phyloP scores from a whole-genome alignment of 2,113 vertebrate genomes.

The Thalassarche chlororhynchos region DNA sequence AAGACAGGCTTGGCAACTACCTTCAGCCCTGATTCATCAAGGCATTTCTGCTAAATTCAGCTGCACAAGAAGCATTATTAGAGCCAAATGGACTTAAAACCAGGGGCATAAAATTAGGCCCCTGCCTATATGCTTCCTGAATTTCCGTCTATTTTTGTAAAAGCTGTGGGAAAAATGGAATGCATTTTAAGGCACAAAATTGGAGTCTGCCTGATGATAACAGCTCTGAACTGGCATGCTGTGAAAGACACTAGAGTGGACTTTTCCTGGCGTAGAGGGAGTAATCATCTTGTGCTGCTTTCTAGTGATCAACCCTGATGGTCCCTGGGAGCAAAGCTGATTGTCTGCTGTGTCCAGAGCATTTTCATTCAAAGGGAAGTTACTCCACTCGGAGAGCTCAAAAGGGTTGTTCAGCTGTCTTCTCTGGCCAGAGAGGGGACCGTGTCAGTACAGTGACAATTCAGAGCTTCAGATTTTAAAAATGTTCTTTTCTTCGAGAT shows the following conservation, averaged over 20 bases:
- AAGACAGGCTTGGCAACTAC: not conserved
- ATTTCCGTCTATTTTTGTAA: slow-evolving; percentile 1
- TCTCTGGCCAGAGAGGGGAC: not conserved
- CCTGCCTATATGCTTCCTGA: not conserved
- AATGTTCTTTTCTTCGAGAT: not conserved
- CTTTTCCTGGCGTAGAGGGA: not conserved
- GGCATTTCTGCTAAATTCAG: not conserved
- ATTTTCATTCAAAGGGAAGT: not conserved
- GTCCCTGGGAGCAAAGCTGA: not conserved
- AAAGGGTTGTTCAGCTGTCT: not conserved
- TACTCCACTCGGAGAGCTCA: not conserved
- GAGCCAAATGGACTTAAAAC: not conserved
- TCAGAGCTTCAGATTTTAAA: not conserved
- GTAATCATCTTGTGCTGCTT: slow-evolving; percentile 43
- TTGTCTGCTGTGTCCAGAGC: not conserved
- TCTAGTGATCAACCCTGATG: slow-evolving; percentile 37
- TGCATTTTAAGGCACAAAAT: slow-evolving; percentile 18
- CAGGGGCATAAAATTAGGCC: not conserved
- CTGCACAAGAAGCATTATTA: not conserved
- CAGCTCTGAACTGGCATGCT: slow-evolving; percentile 16
- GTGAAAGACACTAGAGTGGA: slow-evolving; percentile 33
- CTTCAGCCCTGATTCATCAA: not conserved
- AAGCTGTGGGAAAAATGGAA: slow-evolving; percentile 14
- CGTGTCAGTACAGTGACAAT: not conserved
- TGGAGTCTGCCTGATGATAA: slow-evolving; percentile 15